phyloP scores from a whole-genome alignment of 2,113 vertebrate genomes.

The Serinus canaria region DNA sequence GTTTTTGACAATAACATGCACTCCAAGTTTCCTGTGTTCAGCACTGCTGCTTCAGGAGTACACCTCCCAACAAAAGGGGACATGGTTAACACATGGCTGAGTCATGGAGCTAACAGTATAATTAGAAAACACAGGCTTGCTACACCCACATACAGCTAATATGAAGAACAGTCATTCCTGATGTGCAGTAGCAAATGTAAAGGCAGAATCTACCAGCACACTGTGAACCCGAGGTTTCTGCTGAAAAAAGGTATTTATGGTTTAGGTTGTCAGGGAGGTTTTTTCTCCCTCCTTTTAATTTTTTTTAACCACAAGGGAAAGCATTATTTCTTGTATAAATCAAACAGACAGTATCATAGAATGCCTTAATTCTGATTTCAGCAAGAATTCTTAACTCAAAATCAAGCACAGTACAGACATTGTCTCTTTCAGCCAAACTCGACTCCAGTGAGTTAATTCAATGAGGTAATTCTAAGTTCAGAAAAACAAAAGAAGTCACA shows the following conservation, averaged over 20 bases:
- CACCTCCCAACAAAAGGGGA: not conserved
- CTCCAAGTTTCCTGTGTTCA: not conserved
- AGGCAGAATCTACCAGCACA: not conserved
- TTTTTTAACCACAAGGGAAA: not conserved
- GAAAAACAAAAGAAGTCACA: not conserved
- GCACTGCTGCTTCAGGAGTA: not conserved
- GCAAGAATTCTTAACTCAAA: not conserved
- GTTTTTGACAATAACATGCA: not conserved
- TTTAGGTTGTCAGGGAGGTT: not conserved
- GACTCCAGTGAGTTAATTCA: not conserved
- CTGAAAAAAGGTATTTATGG: not conserved
- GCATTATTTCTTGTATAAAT: not conserved
- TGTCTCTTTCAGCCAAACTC: not conserved
- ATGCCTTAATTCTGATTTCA: not conserved
- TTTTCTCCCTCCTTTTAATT: rapidly evolving
- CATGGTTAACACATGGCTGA: not conserved
- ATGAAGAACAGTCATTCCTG: not conserved
- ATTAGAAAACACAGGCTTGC: not conserved
- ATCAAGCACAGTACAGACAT: not conserved
- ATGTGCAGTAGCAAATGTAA: not conserved
- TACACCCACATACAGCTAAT: not conserved
- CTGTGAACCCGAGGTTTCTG: not conserved
- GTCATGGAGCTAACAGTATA: not conserved
- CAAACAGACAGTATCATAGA: not conserved
- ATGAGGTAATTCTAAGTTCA: not conserved